Conservation (phyloP, 2,888 invertebrate species). For the Caenorhabditis becei region DNA sequence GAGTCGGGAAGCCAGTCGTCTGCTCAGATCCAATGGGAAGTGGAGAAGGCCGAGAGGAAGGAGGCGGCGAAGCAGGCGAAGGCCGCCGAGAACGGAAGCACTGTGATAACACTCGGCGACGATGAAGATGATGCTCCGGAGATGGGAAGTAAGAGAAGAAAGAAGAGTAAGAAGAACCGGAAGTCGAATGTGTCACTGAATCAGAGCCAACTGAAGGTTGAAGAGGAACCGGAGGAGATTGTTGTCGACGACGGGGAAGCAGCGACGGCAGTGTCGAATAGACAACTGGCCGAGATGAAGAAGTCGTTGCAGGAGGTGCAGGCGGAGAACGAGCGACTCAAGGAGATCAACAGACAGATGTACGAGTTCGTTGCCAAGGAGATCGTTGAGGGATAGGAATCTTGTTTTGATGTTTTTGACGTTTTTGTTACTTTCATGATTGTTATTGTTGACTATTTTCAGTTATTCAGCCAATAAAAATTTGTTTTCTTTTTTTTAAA, state of each 20-base stretch:
- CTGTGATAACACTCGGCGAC: slow-evolving; percentile 45
- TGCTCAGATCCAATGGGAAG: slow-evolving; percentile 36
- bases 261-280: neutral
- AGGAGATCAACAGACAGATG: slow-evolving; percentile 66
- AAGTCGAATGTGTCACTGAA: neutral
- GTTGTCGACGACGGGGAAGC: slow-evolving; percentile 35
- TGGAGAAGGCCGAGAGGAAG: neutral
- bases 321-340: slow-evolving; percentile 58
- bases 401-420: slow-evolving; percentile 27
- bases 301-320: slow-evolving; percentile 48
- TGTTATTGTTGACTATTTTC: slow-evolving; percentile 28
- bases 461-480: neutral
- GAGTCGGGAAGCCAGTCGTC: slow-evolving; percentile 41
- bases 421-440: slow-evolving; percentile 19
- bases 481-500: slow-evolving; percentile 5
- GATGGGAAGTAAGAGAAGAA: slow-evolving; percentile 27
- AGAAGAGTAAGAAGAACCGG: slow-evolving; percentile 32
- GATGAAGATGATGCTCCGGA: slow-evolving; percentile 55
- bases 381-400: slow-evolving; percentile 37
- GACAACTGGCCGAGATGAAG: slow-evolving; percentile 6
- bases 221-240: slow-evolving; percentile 3
- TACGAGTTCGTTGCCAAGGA: slow-evolving; percentile 69
- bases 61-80: slow-evolving; percentile 5
- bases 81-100: slow-evolving; percentile 1
- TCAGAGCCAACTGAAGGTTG: slow-evolving; percentile 4